Conservation (phyloP, 2,113 vertebrate species). For the human (Homo sapiens) region GRCh38 chr16:14423001-14423500, state of each 20-base stretch:
- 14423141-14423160: neutral
- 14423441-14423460: conserved; percentile 46
- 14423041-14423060: too few relatives aligned
- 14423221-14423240: neutral
- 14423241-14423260: neutral
- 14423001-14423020: too few relatives aligned
- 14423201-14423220: neutral
- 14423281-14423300: conserved; percentile 39
- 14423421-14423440: conserved; percentile 24
- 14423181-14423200: neutral
- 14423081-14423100: too few relatives aligned
- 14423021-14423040: too few relatives aligned
- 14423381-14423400: conserved; percentile 64
- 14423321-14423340: conserved; percentile 64
- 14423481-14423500: neutral
- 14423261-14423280: conserved; percentile 23
- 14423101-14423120: too few relatives aligned
- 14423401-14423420: conserved; percentile 68
- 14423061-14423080: too few relatives aligned
- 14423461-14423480: neutral
- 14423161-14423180: neutral
- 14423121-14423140: neutral
- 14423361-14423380: conserved; percentile 63
- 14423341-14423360: conserved; percentile 76
- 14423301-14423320: conserved; percentile 65